A percentile compares a stretch with the other conserved stretches of the same genome.
Evolutionary conservation across 2,888 invertebrate species (phyloP).

Genomic region (Xestia ashworthii): DNA sequence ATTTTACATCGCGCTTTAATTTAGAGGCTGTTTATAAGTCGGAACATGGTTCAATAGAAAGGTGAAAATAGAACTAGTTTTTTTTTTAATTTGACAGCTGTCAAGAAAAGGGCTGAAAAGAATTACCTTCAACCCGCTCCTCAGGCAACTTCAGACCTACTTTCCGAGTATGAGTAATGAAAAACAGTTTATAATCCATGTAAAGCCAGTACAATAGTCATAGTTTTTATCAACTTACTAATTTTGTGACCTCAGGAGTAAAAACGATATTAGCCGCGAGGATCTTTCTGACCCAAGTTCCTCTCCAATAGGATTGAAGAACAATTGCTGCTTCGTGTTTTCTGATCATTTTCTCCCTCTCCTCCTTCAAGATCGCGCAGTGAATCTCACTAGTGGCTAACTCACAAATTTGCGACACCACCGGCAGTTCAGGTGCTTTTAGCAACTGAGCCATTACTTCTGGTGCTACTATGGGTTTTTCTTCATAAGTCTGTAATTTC

Average conservation of each 20-base stretch:
- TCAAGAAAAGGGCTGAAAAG: no score
- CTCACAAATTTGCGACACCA: constrained; percentile 79
- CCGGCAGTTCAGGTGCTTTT: constrained; percentile 64
- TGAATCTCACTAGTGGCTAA: constrained; percentile 79
- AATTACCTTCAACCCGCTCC: no score
- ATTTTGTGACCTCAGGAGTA: constrained; percentile 77
- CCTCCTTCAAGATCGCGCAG: constrained; percentile 80
- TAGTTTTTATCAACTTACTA: constrained; percentile 71
- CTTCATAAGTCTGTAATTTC: constrained; percentile 61
- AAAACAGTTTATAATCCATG: not conserved
- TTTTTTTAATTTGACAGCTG: no score
- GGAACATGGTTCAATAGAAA: no score
- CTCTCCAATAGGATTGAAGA: constrained; percentile 84
- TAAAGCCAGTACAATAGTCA: not conserved
- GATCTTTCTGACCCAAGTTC: constrained; percentile 80
- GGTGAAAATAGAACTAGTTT: no score
- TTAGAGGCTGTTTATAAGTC: no score
- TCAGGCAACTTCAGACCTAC: no score
- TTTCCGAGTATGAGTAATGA: no score
- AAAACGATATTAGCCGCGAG: constrained; percentile 67
- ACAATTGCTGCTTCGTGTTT: constrained; percentile 82
- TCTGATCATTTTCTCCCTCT: constrained; percentile 77
- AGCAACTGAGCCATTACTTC: constrained; percentile 73
- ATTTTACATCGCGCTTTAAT: no score
- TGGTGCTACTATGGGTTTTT: constrained; percentile 68